Evolutionary conservation across 2,888 invertebrate genomes (phyloP), one percentile per base, ranked within the genome.

Genomic region (Nomada fucata): DNA sequence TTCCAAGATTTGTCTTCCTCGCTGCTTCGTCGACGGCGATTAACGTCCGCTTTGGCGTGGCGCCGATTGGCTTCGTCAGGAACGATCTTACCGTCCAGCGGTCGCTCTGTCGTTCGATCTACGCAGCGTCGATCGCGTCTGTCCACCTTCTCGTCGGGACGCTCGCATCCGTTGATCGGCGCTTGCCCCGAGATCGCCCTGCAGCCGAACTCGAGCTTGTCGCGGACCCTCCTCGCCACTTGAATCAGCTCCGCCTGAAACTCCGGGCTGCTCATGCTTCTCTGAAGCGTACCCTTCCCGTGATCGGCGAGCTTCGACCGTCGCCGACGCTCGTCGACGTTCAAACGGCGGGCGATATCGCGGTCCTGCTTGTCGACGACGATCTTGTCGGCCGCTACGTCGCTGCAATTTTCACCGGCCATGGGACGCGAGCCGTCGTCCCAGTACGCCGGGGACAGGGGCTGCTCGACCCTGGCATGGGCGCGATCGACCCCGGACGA

Each of bases 181-280:
- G 4, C 53, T 10, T 1, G 44, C 2, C 52, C 50, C 18, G 42
- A 64, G 13, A 59, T 29, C 23, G 76, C 50, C 9, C 61, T 81
- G 10, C 76, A 76, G 60, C 85, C 82, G 77, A 86, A 88, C 26
- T 90, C 88, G 29, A 92, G 82, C 79, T 92, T 92, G 64, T 91
- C 91, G 10, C 92, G 86, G 1, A 92, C 91, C 69, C 89, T 91
- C 50, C 88, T 84, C 15, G 92, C 92, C 5, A 90, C 92, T 47
- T 91, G 91, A 82, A 92, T 91, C 76, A 95, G 91, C 89, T 95
- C 95, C 9, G 94, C 94, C 87, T 95, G 95, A 86, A 95, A 95
- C 86, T 95, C 94, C 1, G 94, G 94, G 44, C 94, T 94, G 78
- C 94, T 94, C 86, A 94, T 92, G 77, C 94, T 94, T 52, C 94